Conservation (phyloP, 2,888 invertebrate species). For the Cephus nigrinus region DNA sequence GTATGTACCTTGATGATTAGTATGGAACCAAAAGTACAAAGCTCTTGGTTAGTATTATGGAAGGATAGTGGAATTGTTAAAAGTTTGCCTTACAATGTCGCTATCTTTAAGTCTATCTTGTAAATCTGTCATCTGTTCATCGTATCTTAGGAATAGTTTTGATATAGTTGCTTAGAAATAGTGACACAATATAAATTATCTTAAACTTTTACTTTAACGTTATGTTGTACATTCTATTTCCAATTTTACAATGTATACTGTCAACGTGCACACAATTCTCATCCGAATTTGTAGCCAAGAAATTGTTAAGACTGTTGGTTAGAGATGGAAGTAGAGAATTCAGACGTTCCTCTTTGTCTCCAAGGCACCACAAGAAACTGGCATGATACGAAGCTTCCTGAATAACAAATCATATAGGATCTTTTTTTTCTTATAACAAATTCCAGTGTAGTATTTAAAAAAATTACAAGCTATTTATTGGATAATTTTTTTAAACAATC, state of each 20-base stretch:
- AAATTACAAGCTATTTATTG: background rate
- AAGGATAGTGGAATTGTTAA: conserved; percentile 38
- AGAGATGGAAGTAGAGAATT: conserved; percentile 67
- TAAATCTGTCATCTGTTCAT: conserved; percentile 14
- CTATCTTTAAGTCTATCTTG: conserved; percentile 46
- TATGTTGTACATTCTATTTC: conserved; percentile 79
- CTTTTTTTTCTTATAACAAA: background rate
- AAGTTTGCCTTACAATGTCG: conserved; percentile 46
- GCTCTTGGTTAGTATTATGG: conserved; percentile 55
- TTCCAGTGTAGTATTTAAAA: background rate
- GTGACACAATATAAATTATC: background rate
- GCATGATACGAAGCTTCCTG: conserved; percentile 88
- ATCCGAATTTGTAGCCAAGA: conserved; percentile 59
- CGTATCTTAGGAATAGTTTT: conserved; percentile 1
- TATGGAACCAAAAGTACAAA: conserved; percentile 44
- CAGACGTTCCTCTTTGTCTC: conserved; percentile 72
- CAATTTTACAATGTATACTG: conserved; percentile 77
- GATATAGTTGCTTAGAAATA: background rate
- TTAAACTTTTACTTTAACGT: conserved; percentile 58
- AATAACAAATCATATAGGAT: background rate
- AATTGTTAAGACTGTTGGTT: conserved; percentile 64
- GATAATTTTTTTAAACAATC: too few relatives aligned
- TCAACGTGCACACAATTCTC: conserved; percentile 69
- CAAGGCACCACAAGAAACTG: conserved; percentile 84
- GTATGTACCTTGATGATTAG: conserved; percentile 50